Evolutionary conservation across 2,888 invertebrate genomes (phyloP).

Genomic region (Melanostoma scalare): DNA sequence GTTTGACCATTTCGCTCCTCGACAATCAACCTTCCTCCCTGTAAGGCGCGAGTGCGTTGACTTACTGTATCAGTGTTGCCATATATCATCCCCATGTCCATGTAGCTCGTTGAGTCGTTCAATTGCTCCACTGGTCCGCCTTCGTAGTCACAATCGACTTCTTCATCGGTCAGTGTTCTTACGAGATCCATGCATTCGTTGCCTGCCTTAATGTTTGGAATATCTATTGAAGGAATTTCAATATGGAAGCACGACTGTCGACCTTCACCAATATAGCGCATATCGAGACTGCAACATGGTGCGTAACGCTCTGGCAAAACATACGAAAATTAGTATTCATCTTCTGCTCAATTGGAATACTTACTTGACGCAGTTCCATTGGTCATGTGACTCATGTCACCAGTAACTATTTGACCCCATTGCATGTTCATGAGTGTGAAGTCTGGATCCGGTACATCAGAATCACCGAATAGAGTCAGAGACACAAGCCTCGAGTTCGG

Average conservation of each 20-base stretch:
- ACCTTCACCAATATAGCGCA: slow-evolving; percentile 74
- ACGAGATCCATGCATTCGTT: slow-evolving; percentile 87
- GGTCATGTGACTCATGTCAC: slow-evolving; percentile 82
- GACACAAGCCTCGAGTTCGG: slow-evolving; percentile 88
- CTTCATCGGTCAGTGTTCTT: slow-evolving; percentile 86
- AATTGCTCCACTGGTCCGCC: slow-evolving; percentile 86
- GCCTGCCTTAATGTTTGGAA: slow-evolving; percentile 83
- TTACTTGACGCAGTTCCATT: too few species aligned
- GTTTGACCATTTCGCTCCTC: too few species aligned
- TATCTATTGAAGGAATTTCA: slow-evolving; percentile 84
- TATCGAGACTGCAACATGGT: too few species aligned
- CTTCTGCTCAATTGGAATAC: too few species aligned
- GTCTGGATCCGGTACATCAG: slow-evolving; percentile 86
- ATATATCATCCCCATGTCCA: slow-evolving; percentile 84
- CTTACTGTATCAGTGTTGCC: too few species aligned
- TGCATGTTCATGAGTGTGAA: slow-evolving; percentile 89
- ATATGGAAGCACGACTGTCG: slow-evolving; percentile 83
- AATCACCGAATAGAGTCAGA: slow-evolving; percentile 87
- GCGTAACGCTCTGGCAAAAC: too few species aligned
- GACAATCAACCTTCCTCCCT: too few species aligned
- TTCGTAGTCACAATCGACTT: slow-evolving; percentile 84
- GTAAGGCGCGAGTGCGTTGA: too few species aligned
- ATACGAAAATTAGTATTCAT: too few species aligned
- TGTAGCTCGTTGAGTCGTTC: slow-evolving; percentile 80
- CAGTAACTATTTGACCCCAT: slow-evolving; percentile 85